Evolutionary conservation across 2,797 vertebrate genomes (phyloP).

Genomic region (Alca torda): DNA sequence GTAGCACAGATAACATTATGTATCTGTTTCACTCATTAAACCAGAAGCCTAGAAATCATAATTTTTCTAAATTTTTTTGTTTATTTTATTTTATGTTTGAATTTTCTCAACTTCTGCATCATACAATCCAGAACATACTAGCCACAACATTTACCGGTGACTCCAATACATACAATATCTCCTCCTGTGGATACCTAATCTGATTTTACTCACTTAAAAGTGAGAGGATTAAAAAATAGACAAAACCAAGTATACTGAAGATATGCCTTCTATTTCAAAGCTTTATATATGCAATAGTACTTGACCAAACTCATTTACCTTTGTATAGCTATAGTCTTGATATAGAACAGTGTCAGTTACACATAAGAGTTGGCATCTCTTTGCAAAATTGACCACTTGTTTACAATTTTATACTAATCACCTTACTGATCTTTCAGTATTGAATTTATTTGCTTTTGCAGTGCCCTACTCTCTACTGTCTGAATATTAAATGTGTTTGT

Average conservation of each 20-base stretch:
- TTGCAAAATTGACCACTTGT: conserved; percentile 65
- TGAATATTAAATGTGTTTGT: conserved; percentile 99
- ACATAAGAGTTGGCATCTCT: conserved; percentile 76
- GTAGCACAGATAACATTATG: background rate
- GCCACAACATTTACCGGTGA: background rate
- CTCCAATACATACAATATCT: background rate
- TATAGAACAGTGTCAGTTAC: background rate
- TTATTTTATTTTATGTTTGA: background rate
- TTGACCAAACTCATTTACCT: background rate
- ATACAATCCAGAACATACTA: background rate
- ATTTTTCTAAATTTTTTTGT: background rate
- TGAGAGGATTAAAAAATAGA: background rate
- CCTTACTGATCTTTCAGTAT: conserved; percentile 73
- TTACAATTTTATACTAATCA: conserved; percentile 73
- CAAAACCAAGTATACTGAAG: background rate
- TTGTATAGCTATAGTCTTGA: background rate
- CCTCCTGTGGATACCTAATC: background rate
- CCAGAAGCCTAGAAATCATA: background rate
- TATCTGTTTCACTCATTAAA: background rate
- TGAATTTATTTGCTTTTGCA: conserved; percentile 77
- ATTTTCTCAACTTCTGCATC: background rate
- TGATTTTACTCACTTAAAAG: background rate
- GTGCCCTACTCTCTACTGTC: conserved; percentile 83
- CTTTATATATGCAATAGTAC: background rate
- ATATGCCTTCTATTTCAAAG: background rate